Percentiles rank a stretch among this genome's conserved stretches.
These are phyloP conservation scores for Triops longicaudatus DNA, from an alignment of 1,140 invertebrate species.

Conservation along the genomic window DNA sequence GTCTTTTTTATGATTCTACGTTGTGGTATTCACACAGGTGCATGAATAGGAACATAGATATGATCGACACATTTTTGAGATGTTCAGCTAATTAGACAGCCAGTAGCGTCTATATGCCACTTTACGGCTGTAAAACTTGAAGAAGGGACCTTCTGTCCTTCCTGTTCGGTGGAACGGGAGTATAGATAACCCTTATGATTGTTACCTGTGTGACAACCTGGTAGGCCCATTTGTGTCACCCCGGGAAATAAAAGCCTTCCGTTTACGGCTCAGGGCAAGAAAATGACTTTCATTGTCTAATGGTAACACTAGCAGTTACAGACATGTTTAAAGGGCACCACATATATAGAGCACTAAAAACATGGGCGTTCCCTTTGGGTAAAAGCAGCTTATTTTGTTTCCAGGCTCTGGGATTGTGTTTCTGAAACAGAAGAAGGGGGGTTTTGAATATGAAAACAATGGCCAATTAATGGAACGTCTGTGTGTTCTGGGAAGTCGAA, in stretches of 20 bases:
- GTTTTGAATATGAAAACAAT: background rate
- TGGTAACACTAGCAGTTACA: background rate
- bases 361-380: background rate
- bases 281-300: background rate
- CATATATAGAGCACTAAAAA: background rate
- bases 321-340: background rate
- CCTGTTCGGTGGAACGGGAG: background rate
- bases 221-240: background rate
- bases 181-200: background rate
- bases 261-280: background rate
- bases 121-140: background rate
- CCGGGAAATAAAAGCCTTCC: background rate
- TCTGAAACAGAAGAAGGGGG: background rate
- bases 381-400: background rate
- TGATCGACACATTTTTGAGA: background rate
- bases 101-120: background rate
- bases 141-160: background rate
- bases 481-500: conserved; percentile 4
- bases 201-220: background rate
- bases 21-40: background rate
- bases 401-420: background rate
- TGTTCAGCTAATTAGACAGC: background rate
- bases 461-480: conserved; percentile 3
- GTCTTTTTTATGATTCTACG: background rate
- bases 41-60: background rate